A percentile compares a stretch with the other conserved stretches of the same genome.
phyloP scores from a whole-genome alignment of 2,113 vertebrate genomes.

The Grus americana region DNA sequence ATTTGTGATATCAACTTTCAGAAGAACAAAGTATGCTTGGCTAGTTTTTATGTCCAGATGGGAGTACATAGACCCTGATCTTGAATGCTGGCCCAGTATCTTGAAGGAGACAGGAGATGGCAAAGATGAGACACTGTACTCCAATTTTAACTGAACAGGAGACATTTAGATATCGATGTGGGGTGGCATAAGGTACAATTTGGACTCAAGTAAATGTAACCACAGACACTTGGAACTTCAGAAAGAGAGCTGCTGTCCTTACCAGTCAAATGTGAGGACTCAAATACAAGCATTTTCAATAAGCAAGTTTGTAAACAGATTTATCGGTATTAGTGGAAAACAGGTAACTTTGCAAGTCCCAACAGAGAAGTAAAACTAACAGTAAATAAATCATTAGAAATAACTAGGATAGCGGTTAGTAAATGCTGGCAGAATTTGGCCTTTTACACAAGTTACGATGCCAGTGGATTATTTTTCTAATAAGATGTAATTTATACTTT shows the following conservation, averaged over 20 bases:
- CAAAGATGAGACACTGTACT: background rate
- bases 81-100: background rate
- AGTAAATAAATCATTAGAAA: background rate
- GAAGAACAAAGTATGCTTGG: constrained; percentile 12
- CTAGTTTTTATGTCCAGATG: constrained; percentile 12
- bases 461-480: background rate
- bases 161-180: background rate
- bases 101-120: background rate
- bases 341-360: background rate
- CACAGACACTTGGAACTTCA: background rate
- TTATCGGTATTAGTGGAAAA: background rate
- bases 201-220: background rate
- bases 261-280: background rate
- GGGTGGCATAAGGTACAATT: background rate
- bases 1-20: background rate
- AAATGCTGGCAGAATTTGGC: background rate
- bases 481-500: background rate
- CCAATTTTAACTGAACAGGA: background rate
- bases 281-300: background rate
- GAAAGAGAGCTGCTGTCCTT: background rate
- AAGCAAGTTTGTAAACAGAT: background rate
- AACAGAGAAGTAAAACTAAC: background rate
- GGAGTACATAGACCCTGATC: background rate
- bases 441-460: background rate
- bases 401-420: background rate